Base-by-base conservation (phyloP, 2,113 vertebrate species). In the Campylomormyrus tamandua region DNA sequence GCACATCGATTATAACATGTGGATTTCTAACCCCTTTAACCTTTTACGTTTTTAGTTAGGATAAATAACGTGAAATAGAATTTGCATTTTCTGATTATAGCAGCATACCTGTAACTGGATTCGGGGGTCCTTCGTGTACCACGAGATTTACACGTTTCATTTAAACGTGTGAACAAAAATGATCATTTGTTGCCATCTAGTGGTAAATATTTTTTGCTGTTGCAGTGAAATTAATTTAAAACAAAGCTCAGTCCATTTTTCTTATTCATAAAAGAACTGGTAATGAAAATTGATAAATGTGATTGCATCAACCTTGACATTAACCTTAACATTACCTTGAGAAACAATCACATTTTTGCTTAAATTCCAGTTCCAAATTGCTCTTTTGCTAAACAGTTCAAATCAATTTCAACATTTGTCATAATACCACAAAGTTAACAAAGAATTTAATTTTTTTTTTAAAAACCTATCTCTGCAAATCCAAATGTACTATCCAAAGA, bases 111-210 rank as follows among this genome's bases (percentile, higher is more conserved):
- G 74, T 80, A 39, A 80, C 17, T 39, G 6, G 1, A 19, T 35
- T 80, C 35, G 35, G 35, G 8, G 74, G 74, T 80, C 83, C 39
- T 88, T 80, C 21, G 35, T 49, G 24, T 45, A 21, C 48, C 7
- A 35, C 53, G 31, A 50, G 9, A 5, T 88, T 21, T 53, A 53
- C 9, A 13, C 3, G 24, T 66, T 88, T 42, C 24, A 24, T 56
- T 84, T 35, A 45, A 2, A 45, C 42, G 13, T 46, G 19, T 39
- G 27, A 77, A 24, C 15, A 83, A 39, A 89, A n/a, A 19, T 93
- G 88, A 93, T 93, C 87, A 89, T 91, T 21, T 92, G 91, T 45
- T 87, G 87, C 94, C 95, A 92, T 92, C 95, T 95, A 93, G 93
- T 92, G 95, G 89, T 35, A 0, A 1, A 1, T 2, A 1, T 0